Percentiles rank a stretch among this genome's conserved stretches.
phyloP scores from a whole-genome alignment of 2,797 vertebrate genomes.

The Syndactyla subalaris region DNA sequence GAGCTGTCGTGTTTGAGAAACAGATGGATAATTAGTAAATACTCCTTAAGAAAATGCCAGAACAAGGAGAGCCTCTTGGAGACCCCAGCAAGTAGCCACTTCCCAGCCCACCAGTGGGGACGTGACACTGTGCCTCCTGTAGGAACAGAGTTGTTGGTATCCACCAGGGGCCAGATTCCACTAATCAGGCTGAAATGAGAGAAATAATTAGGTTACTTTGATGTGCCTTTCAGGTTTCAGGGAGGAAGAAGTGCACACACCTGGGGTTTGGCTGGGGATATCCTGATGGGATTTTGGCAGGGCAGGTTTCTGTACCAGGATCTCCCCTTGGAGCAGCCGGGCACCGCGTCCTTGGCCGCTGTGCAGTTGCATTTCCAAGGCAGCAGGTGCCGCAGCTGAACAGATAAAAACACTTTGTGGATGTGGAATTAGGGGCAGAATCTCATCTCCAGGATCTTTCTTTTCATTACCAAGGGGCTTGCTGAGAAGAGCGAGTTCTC shows the following conservation, averaged over 20 bases:
- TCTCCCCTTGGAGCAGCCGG: fast-evolving
- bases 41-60: not conserved
- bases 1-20: not conserved
- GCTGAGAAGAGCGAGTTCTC: not conserved
- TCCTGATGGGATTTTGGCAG: not conserved
- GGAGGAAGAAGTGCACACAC: not conserved
- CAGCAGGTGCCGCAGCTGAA: slow-evolving; percentile 62
- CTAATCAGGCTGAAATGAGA: not conserved
- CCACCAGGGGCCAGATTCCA: not conserved
- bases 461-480: not conserved
- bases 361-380: slow-evolving; percentile 17
- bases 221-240: not conserved
- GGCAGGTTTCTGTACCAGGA: not conserved
- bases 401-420: not conserved
- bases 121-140: not conserved
- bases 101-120: not conserved
- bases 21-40: not conserved
- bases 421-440: not conserved
- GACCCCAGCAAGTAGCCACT: not conserved
- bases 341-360: not conserved
- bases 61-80: not conserved
- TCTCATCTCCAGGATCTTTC: not conserved
- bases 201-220: slow-evolving; percentile 4
- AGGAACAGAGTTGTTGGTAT: not conserved
- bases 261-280: not conserved